These are phyloP conservation scores for Cotesia typhae DNA, from an alignment of 1,140 invertebrate genomes.

Conservation along the genomic window DNA sequence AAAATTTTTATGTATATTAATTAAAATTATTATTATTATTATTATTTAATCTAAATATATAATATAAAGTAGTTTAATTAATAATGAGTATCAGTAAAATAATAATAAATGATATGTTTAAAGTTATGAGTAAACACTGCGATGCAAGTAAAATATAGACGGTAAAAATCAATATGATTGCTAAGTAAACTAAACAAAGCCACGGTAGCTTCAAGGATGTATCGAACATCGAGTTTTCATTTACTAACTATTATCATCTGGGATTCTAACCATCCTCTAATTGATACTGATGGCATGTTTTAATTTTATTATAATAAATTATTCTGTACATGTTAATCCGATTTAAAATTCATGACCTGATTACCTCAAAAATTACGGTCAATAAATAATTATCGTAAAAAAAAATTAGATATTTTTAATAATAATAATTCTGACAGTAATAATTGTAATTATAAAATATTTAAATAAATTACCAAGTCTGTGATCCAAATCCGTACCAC, in stretches of 20 bases:
- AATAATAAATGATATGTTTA: constrained; percentile 8
- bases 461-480: constrained; percentile 73
- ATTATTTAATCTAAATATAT: background rate
- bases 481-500: constrained; percentile 94
- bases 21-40: background rate
- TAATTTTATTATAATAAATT: background rate
- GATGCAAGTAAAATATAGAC: constrained; percentile 13
- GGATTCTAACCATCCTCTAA: constrained; percentile 23
- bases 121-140: constrained; percentile 15
- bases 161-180: constrained; percentile 36
- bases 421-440: no score
- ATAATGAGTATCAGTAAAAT: background rate
- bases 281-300: constrained; percentile 18
- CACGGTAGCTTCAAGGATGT: constrained; percentile 36
- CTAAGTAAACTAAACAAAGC: constrained; percentile 30
- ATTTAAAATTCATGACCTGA: no score
- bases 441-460: background rate
- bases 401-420: no score
- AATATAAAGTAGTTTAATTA: background rate
- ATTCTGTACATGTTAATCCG: no score
- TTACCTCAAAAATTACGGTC: no score
- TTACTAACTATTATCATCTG: constrained; percentile 29
- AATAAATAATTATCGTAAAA: no score
- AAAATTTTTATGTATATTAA: background rate
- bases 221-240: constrained; percentile 32